Conservation (phyloP, 1,140 invertebrate species). For the Arion vulgaris region DNA sequence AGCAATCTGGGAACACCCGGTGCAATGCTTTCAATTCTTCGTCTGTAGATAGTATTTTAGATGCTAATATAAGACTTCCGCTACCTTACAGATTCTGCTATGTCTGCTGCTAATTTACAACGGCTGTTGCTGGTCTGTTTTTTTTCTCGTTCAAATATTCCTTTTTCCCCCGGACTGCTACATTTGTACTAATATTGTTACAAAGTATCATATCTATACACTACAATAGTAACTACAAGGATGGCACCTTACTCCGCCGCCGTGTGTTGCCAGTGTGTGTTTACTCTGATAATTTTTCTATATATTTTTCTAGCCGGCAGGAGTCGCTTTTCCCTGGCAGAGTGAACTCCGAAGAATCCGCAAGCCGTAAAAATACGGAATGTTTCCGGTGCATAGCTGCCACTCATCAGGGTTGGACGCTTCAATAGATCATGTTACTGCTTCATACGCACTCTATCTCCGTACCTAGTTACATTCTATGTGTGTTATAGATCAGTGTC, state of each 20-base stretch:
- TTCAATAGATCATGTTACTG: neutral
- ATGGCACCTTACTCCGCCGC: neutral
- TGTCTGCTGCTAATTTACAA: too few relatives aligned
- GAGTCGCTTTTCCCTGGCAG: conserved; percentile 8
- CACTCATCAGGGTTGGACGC: conserved; percentile 11
- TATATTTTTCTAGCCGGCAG: conserved; percentile 16
- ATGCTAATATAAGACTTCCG: too few relatives aligned
- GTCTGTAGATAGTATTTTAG: too few relatives aligned
- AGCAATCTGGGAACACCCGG: too few relatives aligned
- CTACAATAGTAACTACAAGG: neutral
- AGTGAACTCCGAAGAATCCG: conserved; percentile 1
- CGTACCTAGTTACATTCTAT: neutral
- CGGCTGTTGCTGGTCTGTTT: too few relatives aligned
- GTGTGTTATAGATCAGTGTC: neutral
- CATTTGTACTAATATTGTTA: too few relatives aligned
- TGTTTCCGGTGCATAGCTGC: conserved; percentile 13
- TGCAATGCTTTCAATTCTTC: too few relatives aligned
- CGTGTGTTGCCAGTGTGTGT: neutral
- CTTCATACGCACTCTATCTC: neutral
- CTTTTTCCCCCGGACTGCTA: too few relatives aligned
- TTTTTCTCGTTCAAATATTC: too few relatives aligned
- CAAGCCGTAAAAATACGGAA: conserved; percentile 1
- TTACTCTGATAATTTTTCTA: conserved; percentile 18
- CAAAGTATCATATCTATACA: neutral
- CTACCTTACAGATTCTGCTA: too few relatives aligned